Evolutionary conservation across 92 coral and sea anemone species (phyloP).

Genomic region (Epizoanthus ramosus): DNA sequence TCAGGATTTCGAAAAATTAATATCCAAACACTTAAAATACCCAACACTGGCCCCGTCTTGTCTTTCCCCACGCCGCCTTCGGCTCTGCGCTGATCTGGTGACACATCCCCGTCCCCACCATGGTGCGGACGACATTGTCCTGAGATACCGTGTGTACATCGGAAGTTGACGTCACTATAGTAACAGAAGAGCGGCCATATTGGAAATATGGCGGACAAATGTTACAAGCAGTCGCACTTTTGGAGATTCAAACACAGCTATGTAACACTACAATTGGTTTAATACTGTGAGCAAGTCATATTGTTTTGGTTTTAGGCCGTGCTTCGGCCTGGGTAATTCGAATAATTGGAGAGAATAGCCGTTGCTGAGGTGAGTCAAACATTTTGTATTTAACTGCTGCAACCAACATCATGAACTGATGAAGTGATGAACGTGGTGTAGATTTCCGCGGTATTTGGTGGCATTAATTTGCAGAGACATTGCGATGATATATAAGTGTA

Average conservation of each 20-base stretch:
- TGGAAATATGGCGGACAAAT: conserved; percentile 53
- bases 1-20: too few species aligned
- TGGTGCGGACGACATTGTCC: neutral
- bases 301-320: neutral
- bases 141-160: conserved; percentile 6
- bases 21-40: too few species aligned
- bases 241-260: conserved; percentile 12
- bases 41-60: too few species aligned
- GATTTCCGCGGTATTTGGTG: too few species aligned
- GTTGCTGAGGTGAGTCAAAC: conserved; percentile 16
- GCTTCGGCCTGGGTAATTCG: neutral
- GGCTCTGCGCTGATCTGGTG: too few species aligned
- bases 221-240: conserved; percentile 29
- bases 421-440: neutral
- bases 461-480: too few species aligned
- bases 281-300: neutral
- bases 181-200: conserved; percentile 75
- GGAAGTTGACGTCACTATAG: conserved; percentile 75
- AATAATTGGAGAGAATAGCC: neutral
- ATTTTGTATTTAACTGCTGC: neutral
- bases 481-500: too few species aligned
- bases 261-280: neutral
- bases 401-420: too few species aligned
- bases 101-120: conserved; percentile 14
- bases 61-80: too few species aligned